A percentile compares a stretch with the other conserved stretches of the same genome.
Evolutionary conservation across 2,797 vertebrate species (phyloP).

Genomic region (Cetoscarus ocellatus): DNA sequence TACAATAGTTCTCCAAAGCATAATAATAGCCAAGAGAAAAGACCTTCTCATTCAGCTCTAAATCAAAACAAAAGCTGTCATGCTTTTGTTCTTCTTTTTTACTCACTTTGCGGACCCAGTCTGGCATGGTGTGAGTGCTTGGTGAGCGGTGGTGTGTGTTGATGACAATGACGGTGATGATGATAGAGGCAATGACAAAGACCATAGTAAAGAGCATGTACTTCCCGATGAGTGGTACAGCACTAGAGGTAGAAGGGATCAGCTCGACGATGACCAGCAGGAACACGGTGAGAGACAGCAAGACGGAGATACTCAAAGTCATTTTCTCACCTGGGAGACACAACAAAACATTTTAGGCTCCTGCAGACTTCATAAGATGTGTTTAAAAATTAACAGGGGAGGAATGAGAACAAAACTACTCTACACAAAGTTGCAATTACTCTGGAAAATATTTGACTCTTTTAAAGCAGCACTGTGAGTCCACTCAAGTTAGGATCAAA

Average conservation of each 20-base stretch:
- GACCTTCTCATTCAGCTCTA: not conserved
- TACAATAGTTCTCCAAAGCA: no score
- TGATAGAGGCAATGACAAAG: slow-evolving; percentile 95
- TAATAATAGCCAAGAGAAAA: not conserved
- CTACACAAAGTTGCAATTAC: no score
- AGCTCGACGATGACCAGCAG: slow-evolving; percentile 96
- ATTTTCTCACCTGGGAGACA: slow-evolving; percentile 92
- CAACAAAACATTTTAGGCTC: not conserved
- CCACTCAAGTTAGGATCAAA: no score
- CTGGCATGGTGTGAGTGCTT: slow-evolving; percentile 93
- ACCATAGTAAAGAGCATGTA: slow-evolving; percentile 99
- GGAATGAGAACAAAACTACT: no score
- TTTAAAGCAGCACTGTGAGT: no score
- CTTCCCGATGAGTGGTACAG: slow-evolving; percentile 95
- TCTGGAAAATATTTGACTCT: no score
- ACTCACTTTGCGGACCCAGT: slow-evolving; percentile 92
- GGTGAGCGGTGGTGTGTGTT: slow-evolving; percentile 97
- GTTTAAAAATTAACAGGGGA: no score
- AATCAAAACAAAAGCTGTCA: not conserved
- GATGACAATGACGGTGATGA: slow-evolving; percentile 96
- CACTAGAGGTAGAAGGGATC: slow-evolving; percentile 96
- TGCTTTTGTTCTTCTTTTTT: not conserved
- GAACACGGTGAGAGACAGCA: slow-evolving; percentile 95
- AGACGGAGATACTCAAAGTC: slow-evolving; percentile 95
- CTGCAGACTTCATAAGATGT: not conserved